Evolutionary conservation across 2,888 invertebrate genomes (phyloP), one percentile per base, ranked within the genome.

Genomic region (Megalurothrips usitatus): DNA sequence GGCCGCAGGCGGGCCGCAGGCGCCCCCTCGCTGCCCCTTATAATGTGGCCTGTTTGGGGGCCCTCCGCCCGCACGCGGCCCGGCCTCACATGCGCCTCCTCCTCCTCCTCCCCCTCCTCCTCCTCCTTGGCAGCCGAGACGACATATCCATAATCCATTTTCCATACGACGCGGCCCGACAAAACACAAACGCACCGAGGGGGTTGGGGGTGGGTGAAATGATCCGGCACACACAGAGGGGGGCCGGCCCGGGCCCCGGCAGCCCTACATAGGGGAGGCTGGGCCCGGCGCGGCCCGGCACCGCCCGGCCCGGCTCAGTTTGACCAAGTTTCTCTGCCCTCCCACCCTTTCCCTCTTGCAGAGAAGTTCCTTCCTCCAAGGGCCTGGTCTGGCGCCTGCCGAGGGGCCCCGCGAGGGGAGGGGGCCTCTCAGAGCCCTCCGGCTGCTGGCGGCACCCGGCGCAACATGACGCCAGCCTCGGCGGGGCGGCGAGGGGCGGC

Each of bases 81-180:
- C 14, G 58, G 58, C 58, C 19, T 2, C 19, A 58, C 58, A 58
- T 58, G 58, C n/a, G 58, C 14, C 58, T 17, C 58, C 19, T n/a
- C 58, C 3, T 19, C 6, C 6, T 19, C 6, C 52, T 11, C 49
- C 49, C 49, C 49, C 10, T 14, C 49, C 49, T 14, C 14, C 52
- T 19, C 58, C 58, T 11, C 58, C 58, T n/a, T n/a, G 58, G 19
- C 17, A 43, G 52, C 68, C 23, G 68, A 11, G n/a, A 23, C 34
- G 68, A 11, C 68, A 68, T n/a, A 68, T 68, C 68, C 68, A 68
- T 68, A 68, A 68, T 68, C 68, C 68, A 68, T n/a, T 68, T 68
- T 68, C 68, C 68, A 68, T 68, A 23, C 68, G 68, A 68, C 23
- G 52, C 19, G 52, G 52, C 52, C 52, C 52, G 14, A 52, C 52